Evolutionary conservation across 1,140 invertebrate species (phyloP).

Genomic region (Drosophila triauraria): DNA sequence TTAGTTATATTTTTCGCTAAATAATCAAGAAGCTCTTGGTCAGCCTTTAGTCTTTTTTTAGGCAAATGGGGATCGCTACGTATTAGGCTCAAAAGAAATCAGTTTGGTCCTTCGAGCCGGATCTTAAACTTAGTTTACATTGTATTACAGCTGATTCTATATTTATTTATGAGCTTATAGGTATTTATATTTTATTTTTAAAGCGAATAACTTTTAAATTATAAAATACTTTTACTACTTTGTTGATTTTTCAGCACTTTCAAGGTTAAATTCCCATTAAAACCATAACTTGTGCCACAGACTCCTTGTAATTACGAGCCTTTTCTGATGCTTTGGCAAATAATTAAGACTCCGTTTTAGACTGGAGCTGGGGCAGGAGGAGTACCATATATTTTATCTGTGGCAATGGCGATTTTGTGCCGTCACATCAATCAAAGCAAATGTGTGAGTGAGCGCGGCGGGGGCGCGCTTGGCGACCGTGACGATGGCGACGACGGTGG

Average conservation of each 20-base stretch:
- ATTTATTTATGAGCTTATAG: too few species aligned
- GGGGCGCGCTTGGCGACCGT: conserved; percentile 3
- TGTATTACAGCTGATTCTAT: too few species aligned
- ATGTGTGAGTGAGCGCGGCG: conserved; percentile 50
- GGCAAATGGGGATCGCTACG: too few species aligned
- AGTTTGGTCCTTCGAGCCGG: too few species aligned
- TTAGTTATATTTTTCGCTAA: not conserved
- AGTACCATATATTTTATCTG: conserved; percentile 68
- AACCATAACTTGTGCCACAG: not conserved
- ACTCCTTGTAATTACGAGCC: conserved; percentile 9
- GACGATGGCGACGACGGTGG: not conserved
- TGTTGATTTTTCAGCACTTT: not conserved
- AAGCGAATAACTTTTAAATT: too few species aligned
- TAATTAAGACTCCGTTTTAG: conserved; percentile 34
- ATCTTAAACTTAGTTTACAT: too few species aligned
- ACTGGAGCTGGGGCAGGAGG: not conserved
- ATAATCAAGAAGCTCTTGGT: not conserved
- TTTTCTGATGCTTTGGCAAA: conserved; percentile 18
- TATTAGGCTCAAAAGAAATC: too few species aligned
- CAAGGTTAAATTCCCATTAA: not conserved
- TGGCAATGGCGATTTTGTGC: conserved; percentile 73
- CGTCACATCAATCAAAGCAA: conserved; percentile 79
- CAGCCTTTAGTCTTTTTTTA: too few species aligned
- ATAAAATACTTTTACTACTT: too few species aligned
- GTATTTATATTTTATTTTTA: too few species aligned